phyloP scores from a whole-genome alignment of 2,797 vertebrate genomes.

The Spizella passerina region DNA sequence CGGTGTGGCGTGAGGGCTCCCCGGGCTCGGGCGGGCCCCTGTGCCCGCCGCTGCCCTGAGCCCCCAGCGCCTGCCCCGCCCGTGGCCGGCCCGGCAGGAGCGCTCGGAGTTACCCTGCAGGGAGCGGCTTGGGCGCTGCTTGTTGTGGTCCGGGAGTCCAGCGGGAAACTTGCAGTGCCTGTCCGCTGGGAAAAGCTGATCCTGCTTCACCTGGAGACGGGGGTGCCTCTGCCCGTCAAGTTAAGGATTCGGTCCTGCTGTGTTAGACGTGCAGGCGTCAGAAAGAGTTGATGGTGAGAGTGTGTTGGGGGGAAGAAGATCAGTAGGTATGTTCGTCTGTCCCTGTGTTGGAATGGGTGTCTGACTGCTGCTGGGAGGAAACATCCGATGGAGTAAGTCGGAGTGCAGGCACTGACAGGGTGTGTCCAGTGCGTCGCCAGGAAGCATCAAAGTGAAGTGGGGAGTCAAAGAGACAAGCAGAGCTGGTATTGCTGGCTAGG shows the following conservation, averaged over 20 bases:
- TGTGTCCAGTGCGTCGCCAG: neutral
- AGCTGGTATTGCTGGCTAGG: neutral
- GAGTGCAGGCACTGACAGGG: neutral
- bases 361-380: accelerated
- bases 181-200: neutral
- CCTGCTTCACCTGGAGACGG: accelerated
- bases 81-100: neutral
- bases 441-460: neutral
- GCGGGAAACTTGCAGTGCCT: accelerated
- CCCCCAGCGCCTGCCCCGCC: neutral
- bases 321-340: accelerated
- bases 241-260: neutral
- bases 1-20: neutral
- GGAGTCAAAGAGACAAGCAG: neutral
- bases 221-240: no score
- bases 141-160: accelerated
- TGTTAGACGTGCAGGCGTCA: neutral
- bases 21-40: no score
- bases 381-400: neutral
- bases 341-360: accelerated
- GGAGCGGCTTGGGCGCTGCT: neutral
- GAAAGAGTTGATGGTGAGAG: neutral
- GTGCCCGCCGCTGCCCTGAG: no score
- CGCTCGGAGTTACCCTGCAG: neutral
- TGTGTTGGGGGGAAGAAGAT: accelerated